A percentile compares a stretch with the other conserved stretches of the same genome.
Conservation (phyloP, 2,888 invertebrate species). For the Sphaerophoria taeniata region DNA sequence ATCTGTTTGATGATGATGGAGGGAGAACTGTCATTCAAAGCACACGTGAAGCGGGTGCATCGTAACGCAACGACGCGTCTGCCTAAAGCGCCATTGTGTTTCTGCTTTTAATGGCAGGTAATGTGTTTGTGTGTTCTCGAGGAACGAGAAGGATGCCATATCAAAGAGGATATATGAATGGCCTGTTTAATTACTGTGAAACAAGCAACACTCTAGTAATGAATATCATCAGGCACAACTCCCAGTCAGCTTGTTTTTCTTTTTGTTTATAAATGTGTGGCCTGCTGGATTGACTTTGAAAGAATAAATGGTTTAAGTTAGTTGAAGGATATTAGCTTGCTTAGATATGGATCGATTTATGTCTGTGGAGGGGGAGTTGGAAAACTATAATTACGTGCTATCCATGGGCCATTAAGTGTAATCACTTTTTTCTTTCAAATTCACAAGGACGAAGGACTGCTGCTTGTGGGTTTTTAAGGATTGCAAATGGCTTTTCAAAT, state of each 20-base stretch:
- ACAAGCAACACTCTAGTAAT: constrained; percentile 60
- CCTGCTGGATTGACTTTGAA: constrained; percentile 13
- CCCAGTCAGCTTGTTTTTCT: not conserved
- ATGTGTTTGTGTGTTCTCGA: constrained; percentile 43
- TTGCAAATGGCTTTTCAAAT: too few relatives aligned
- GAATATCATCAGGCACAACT: constrained; percentile 44
- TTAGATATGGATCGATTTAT: constrained; percentile 41
- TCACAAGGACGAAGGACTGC: too few relatives aligned
- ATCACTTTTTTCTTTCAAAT: constrained; percentile 40
- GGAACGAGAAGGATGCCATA: not conserved
- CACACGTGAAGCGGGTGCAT: too few relatives aligned
- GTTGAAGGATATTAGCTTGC: constrained; percentile 11
- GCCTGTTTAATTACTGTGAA: constrained; percentile 66
- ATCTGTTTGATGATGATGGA: too few relatives aligned
- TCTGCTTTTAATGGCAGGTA: constrained; percentile 69
- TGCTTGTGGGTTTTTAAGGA: too few relatives aligned
- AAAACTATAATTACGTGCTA: constrained; percentile 42
- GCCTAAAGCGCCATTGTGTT: too few relatives aligned
- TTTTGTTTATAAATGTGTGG: not conserved
- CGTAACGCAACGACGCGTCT: too few relatives aligned
- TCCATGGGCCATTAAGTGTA: constrained; percentile 48
- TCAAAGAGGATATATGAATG: constrained; percentile 46
- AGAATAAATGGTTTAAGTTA: constrained; percentile 14
- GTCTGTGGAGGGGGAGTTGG: not conserved
- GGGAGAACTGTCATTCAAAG: too few relatives aligned